Conservation (phyloP, 2,888 invertebrate genomes). For the Chalcis sispes region DNA sequence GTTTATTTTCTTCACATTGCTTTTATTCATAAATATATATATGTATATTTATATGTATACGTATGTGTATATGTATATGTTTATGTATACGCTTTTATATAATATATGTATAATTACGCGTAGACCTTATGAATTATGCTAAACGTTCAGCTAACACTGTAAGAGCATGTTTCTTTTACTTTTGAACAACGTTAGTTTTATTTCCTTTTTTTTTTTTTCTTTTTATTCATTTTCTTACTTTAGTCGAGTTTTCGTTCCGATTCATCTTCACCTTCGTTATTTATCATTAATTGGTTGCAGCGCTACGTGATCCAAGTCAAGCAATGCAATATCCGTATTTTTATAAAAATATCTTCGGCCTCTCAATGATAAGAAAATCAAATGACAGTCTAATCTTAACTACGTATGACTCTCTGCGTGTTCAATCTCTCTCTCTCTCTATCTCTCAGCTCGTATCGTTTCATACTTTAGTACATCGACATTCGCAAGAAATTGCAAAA, state of each 20-base stretch:
- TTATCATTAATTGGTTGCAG: constrained; percentile 11
- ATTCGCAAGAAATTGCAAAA: constrained; percentile 11
- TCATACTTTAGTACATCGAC: background rate
- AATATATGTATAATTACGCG: constrained; percentile 38
- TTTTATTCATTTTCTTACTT: constrained; percentile 16
- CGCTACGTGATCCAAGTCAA: constrained; percentile 30
- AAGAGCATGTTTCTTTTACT: constrained; percentile 39
- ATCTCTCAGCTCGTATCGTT: background rate
- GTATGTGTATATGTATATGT: constrained; percentile 5
- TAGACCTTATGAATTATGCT: constrained; percentile 25
- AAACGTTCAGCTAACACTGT: constrained; percentile 23
- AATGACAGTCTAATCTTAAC: constrained; percentile 53
- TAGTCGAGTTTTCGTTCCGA: constrained; percentile 43
- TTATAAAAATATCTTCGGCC: constrained; percentile 56
- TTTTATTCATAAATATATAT: constrained; percentile 37
- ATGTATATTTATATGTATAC: constrained; percentile 1
- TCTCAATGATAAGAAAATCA: constrained; percentile 39
- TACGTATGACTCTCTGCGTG: constrained; percentile 47
- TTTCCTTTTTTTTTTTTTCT: background rate
- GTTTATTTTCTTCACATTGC: constrained; percentile 41
- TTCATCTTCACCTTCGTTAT: too few relatives aligned
- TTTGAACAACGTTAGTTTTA: background rate
- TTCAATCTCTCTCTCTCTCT: background rate
- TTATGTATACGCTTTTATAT: constrained; percentile 14
- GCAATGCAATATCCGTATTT: constrained; percentile 38